Evolutionary conservation across 2,797 vertebrate species (phyloP).

Genomic region (Simalia tracyae): DNA sequence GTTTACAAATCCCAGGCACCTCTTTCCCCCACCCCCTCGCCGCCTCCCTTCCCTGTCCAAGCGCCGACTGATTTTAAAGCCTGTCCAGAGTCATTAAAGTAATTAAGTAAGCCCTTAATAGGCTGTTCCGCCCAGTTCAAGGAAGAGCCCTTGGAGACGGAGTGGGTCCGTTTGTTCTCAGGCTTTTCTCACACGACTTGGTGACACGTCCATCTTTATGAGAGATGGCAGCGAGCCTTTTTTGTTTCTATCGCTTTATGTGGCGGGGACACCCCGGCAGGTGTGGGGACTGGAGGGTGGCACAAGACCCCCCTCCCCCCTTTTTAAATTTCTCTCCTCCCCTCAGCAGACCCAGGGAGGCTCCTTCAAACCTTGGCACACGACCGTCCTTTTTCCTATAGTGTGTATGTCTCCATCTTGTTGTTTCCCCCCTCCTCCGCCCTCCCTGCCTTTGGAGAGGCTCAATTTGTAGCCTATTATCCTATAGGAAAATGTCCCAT

Average conservation of each 20-base stretch:
- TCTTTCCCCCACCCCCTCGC: conserved; percentile 74
- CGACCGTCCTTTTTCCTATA: conserved; percentile 82
- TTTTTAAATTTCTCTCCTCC: conserved; percentile 73
- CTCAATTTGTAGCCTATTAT: conserved; percentile 99
- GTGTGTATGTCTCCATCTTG: conserved; percentile 61
- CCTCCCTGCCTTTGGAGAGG: conserved; percentile 87
- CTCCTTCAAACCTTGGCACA: conserved; percentile 89
- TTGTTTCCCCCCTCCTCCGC: conserved; percentile 51
- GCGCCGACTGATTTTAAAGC: conserved; percentile 89
- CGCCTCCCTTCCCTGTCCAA: conserved; percentile 80
- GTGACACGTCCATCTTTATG: conserved; percentile 96
- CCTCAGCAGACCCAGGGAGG: conserved; percentile 43
- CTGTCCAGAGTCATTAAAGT: conserved; percentile 98
- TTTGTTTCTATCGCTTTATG: conserved; percentile 92
- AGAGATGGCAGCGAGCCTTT: conserved; percentile 85
- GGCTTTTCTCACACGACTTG: conserved; percentile 99
- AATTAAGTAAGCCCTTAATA: conserved; percentile 99
- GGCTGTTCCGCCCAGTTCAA: conserved; percentile 99
- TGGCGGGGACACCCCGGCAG: conserved; percentile 84
- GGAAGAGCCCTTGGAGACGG: conserved; percentile 93
- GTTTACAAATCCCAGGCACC: conserved; percentile 88
- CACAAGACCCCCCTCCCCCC: conserved; percentile 86
- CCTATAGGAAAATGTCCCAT: conserved; percentile 99
- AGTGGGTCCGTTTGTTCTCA: conserved; percentile 93
- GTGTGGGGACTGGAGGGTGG: conserved; percentile 93